These are phyloP conservation scores for Eumerus sabulonum DNA, from an alignment of 2,888 invertebrate genomes.

Conservation along the genomic window DNA sequence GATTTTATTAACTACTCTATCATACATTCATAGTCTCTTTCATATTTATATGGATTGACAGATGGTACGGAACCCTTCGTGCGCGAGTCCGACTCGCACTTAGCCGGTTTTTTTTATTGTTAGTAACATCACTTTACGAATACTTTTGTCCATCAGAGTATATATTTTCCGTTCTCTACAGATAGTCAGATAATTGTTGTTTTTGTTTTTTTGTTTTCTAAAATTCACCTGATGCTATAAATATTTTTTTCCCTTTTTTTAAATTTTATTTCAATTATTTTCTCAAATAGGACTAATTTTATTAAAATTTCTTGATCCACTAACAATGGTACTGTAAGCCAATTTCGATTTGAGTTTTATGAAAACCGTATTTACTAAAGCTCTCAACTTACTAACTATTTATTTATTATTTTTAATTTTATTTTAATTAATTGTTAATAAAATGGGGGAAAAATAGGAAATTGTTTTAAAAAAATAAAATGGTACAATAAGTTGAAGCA, in stretches of 20 bases:
- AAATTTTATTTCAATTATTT: neutral
- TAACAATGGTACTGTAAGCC: constrained; percentile 15
- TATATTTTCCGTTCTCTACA: constrained; percentile 6
- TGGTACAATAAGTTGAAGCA: constrained; percentile 1
- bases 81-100: too few species aligned
- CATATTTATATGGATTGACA: too few species aligned
- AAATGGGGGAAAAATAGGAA: too few species aligned
- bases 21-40: too few species aligned
- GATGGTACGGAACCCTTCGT: too few species aligned
- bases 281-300: constrained; percentile 28
- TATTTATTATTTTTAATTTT: too few species aligned
- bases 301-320: constrained; percentile 28
- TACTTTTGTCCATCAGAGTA: neutral
- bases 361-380: constrained; percentile 50
- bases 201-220: constrained; percentile 7
- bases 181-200: neutral
- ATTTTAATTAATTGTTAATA: neutral
- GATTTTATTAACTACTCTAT: too few species aligned
- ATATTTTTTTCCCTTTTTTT: neutral
- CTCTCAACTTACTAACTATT: constrained; percentile 22
- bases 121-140: too few species aligned
- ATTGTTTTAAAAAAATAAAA: constrained; percentile 5
- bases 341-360: constrained; percentile 49
- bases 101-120: too few species aligned
- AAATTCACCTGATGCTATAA: constrained; percentile 8